Evolutionary conservation across 2,113 vertebrate genomes (phyloP), one percentile per base, ranked within the genome.

Genomic region (Alligator mississippiensis): DNA sequence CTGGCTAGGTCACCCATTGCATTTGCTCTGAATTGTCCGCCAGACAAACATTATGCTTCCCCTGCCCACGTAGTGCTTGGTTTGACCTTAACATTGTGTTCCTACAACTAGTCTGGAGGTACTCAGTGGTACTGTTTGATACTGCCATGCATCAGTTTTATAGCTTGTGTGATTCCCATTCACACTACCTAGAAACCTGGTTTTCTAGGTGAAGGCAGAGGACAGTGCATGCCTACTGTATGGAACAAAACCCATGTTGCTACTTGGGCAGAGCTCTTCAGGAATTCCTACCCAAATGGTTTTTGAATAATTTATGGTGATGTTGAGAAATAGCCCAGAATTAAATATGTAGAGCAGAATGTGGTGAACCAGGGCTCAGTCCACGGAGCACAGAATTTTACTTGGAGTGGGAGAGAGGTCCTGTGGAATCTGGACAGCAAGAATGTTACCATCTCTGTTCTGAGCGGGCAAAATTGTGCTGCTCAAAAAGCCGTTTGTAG

Each of bases 31-130:
- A 7, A 60, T 60, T 68, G 21, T 74, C 47, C 34, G 4, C 13
- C 19, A 21, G 22, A 11, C 38, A 47, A 74, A 74, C 70, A 47
- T 21, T 34, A 47, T 18, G 34, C 13, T 14, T 34, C 11, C 21
- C 0, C 21, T 3, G 1, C 0, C 25, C 6, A 1, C 58, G 16
- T 4, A 1, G 27, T 5, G n/a, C 4, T 0, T 0, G 60, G 0
- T 1, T 0, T 24, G 47, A 9, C 17, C 12, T 7, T 15, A 1
- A 2, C 3, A 8, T 3, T 8, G 3, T 8, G 58, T 3, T 9
- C 28, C 18, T 58, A 1, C 0, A 2, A 60, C 27, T 8, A n/a
- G 25, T 7, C 2, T 59, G 19, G n/a, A 38, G 34, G 24, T 14
- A 47, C 34, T 22, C 34, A 14, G 14, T 8, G 11, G 70, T 47